Percentiles rank a stretch among this genome's conserved stretches.
These are phyloP conservation scores for Zalophus californianus DNA, from an alignment of 2,797 vertebrate genomes.

Conservation along the genomic window DNA sequence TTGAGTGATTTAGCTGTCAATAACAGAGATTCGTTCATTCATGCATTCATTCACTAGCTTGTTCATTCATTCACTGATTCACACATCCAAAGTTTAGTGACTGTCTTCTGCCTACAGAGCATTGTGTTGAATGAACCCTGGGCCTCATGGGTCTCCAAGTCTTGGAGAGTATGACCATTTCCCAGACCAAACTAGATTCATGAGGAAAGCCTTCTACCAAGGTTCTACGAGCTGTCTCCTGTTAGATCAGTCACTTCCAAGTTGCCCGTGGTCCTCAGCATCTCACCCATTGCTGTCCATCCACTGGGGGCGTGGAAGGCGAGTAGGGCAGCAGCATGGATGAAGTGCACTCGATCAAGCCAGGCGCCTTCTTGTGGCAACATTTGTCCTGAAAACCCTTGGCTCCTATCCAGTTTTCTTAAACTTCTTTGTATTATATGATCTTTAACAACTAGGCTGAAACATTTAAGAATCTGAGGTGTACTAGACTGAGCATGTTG, in stretches of 20 bases:
- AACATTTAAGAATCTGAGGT: neutral
- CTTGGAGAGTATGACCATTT: too few relatives aligned
- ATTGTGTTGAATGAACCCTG: neutral
- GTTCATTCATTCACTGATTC: neutral
- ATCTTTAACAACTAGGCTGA: neutral
- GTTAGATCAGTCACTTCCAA: neutral
- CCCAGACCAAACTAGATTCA: neutral
- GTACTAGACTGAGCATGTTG: neutral
- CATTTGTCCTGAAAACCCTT: neutral
- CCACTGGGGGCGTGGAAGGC: rapidly evolving
- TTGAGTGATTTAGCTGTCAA: neutral
- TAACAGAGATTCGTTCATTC: neutral
- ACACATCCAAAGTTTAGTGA: neutral
- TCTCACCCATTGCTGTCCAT: rapidly evolving
- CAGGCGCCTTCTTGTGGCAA: neutral
- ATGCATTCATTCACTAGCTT: neutral
- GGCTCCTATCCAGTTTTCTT: neutral
- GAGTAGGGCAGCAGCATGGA: rapidly evolving
- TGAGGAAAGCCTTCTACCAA: neutral
- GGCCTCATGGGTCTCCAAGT: neutral
- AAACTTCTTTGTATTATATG: neutral
- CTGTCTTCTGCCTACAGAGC: neutral
- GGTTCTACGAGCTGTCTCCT: neutral
- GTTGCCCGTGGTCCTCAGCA: rapidly evolving
- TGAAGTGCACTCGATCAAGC: neutral